Evolutionary conservation across 2,113 vertebrate species (phyloP).

Genomic region (Callipepla californica): DNA sequence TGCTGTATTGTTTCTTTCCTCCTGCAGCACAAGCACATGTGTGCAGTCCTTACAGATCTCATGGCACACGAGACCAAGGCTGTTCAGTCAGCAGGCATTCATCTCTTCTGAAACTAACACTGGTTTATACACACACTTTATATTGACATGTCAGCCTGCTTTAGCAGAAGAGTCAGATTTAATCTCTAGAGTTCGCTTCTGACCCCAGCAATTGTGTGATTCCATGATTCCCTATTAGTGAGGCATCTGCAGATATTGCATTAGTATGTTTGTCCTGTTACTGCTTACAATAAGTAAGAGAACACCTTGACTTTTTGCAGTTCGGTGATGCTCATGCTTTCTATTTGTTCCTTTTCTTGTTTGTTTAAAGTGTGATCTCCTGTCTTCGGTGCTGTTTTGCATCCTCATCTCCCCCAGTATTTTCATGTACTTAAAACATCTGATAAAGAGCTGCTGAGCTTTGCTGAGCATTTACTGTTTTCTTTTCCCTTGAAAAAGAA

Average conservation of each 20-base stretch:
- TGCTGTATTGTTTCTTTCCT: not conserved
- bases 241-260: not conserved
- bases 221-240: not conserved
- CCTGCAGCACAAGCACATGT: not conserved
- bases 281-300: not conserved
- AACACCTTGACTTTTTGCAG: not conserved
- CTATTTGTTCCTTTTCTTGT: not conserved
- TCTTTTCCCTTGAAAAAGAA: not conserved
- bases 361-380: not conserved
- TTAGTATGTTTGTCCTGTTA: not conserved
- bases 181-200: too few relatives aligned
- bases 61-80: not conserved
- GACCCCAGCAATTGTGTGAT: too few relatives aligned
- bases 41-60: not conserved
- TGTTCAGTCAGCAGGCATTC: not conserved
- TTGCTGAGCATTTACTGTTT: not conserved
- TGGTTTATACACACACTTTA: not conserved
- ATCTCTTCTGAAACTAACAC: not conserved
- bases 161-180: too few relatives aligned
- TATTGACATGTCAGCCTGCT: not conserved
- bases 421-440: not conserved
- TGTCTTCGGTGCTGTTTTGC: not conserved
- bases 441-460: not conserved
- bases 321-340: fast-evolving
- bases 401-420: not conserved